phyloP scores from a whole-genome alignment of 2,888 invertebrate genomes.

The Plagodis dolabraria region DNA sequence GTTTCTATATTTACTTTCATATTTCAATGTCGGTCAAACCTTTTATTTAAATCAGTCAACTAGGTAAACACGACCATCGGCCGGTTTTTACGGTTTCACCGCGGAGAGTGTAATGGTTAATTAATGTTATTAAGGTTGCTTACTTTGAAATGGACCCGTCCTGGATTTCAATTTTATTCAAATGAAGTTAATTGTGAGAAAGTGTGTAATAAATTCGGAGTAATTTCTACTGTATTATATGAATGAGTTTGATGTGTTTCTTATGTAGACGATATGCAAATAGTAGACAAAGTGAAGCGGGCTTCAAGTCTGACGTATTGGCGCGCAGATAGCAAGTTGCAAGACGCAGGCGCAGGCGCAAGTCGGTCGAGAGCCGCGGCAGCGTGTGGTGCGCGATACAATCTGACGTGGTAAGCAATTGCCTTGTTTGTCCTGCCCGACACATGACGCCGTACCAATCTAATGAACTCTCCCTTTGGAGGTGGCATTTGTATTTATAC shows the following conservation, averaged over 20 bases:
- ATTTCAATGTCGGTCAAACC: constrained; percentile 37
- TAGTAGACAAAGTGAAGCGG: constrained; percentile 47
- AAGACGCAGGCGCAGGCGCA: constrained; percentile 39
- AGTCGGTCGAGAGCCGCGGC: constrained; percentile 42
- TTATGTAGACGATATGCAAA: constrained; percentile 44
- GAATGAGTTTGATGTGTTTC: constrained; percentile 28
- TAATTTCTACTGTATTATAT: constrained; percentile 10
- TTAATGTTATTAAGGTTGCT: constrained; percentile 34
- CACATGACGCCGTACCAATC: constrained; percentile 33
- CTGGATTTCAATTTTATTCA: constrained; percentile 34
- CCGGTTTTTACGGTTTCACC: constrained; percentile 28
- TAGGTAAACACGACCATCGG: constrained; percentile 30
- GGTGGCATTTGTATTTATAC: constrained; percentile 24
- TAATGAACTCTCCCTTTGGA: constrained; percentile 29
- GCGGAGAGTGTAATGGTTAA: constrained; percentile 32
- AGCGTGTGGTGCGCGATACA: constrained; percentile 60
- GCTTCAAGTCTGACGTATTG: constrained; percentile 52
- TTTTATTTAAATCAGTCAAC: constrained; percentile 34
- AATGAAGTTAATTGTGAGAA: constrained; percentile 35
- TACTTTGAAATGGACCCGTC: constrained; percentile 32
- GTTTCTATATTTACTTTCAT: constrained; percentile 46
- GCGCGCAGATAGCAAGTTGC: constrained; percentile 45
- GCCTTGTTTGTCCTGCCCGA: constrained; percentile 73
- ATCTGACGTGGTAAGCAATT: constrained; percentile 70
- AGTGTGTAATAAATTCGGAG: constrained; percentile 11